Evolutionary conservation across 2,888 invertebrate species (phyloP).

Genomic region (Dendrolimus houi): DNA sequence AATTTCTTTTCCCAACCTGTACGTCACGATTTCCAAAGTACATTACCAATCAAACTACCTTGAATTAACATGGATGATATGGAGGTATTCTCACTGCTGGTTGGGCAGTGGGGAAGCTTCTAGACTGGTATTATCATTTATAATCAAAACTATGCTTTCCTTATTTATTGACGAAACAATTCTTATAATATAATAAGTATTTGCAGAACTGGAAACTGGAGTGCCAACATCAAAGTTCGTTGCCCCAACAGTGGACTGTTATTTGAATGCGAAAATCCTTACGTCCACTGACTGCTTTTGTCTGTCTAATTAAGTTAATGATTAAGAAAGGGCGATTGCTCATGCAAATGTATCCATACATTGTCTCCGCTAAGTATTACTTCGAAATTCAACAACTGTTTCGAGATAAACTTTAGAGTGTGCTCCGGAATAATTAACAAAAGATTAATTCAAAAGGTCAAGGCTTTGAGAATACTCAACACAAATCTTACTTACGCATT

Average conservation of each 20-base stretch:
- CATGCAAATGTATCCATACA: background rate
- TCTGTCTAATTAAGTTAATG: background rate
- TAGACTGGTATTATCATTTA: no score
- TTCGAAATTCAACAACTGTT: background rate
- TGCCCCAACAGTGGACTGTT: background rate
- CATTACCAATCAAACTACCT: no score
- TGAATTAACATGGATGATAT: no score
- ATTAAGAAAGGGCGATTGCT: background rate
- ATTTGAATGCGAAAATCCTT: background rate
- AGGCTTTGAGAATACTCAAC: background rate
- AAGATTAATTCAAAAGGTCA: background rate
- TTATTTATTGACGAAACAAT: no score
- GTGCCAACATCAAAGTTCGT: background rate
- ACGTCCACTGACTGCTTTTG: background rate
- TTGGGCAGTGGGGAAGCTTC: no score
- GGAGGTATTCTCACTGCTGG: no score
- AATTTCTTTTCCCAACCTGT: no score
- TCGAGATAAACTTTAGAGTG: background rate
- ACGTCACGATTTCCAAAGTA: no score
- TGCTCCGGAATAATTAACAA: background rate
- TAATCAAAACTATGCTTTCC: no score
- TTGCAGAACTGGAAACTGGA: no score
- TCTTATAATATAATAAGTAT: no score
- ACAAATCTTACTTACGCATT: background rate
- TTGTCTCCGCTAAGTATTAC: background rate